A percentile compares a stretch with the other conserved stretches of the same genome.
phyloP scores from a whole-genome alignment of 2,113 vertebrate species.

The Pachycephala philippinensis region DNA sequence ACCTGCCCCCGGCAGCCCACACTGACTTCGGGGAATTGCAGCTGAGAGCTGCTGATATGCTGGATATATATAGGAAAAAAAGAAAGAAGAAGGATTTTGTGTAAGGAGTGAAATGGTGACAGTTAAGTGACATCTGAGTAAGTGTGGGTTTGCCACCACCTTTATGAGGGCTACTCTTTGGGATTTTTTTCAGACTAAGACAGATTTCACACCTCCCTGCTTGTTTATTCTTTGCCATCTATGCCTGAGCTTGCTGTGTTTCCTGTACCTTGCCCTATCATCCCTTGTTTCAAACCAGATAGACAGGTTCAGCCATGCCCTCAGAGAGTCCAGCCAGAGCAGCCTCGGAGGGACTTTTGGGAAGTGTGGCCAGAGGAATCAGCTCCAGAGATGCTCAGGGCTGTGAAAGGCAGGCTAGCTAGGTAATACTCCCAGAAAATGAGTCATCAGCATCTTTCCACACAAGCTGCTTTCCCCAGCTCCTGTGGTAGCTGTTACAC shows the following conservation, averaged over 20 bases:
- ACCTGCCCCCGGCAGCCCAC: background rate
- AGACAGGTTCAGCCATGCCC: background rate
- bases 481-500: background rate
- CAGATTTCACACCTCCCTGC: background rate
- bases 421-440: background rate
- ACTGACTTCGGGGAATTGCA: background rate
- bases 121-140: background rate
- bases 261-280: background rate
- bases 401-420: background rate
- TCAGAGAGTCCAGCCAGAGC: background rate
- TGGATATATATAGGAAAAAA: fast-evolving
- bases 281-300: background rate
- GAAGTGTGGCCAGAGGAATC: background rate
- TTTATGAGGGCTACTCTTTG: background rate
- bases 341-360: fast-evolving
- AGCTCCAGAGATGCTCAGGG: background rate
- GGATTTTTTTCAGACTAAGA: background rate
- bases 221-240: background rate
- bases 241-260: background rate
- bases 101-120: background rate
- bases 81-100: background rate
- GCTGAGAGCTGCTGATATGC: background rate
- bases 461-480: background rate
- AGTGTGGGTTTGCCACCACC: fast-evolving
- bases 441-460: background rate